Base-by-base conservation (phyloP, 1,140 invertebrate species). In the Formica exsecta region DNA sequence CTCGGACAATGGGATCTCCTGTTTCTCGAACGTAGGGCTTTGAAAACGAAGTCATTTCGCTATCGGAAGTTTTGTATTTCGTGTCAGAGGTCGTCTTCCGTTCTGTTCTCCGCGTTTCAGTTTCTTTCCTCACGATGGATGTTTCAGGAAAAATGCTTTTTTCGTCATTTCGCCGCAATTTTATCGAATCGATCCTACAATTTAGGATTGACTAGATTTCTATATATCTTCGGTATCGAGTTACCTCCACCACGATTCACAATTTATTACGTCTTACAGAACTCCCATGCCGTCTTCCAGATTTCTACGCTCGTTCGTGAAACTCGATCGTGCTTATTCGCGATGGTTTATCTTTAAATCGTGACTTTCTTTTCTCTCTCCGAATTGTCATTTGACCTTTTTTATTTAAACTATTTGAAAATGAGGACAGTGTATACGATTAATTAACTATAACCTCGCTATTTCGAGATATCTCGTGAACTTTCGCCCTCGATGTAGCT, bases 21-120 rank as follows among this genome's bases (percentile, higher is more conserved):
- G 44, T 81, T 81, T 81, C 77, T 71, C 38, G 22, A 54, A 16
- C 79, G 38, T 41, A 36, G n/a, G 38, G 44, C 61, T 73, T 73
- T 25, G 79, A 36, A 81, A 81, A 81, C 79, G 66, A 59, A 81
- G 51, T 81, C 66, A 54, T 71, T 71, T n/a, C 44, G 13, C 76
- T 16, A 41, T 36, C n/a, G 29, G 22, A 19, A 7, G 22, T 59
- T 81, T 81, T 59, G 65, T 71, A 41, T 81, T 73, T 73, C 38
- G 54, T 44, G 25, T 0, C 51, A 19, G n/a, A 44, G 38, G 19
- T 71, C 38, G 25, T 22, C 51, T 9, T 22, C 32, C 32, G 19
- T 57, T 57, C 48, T 54, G 19, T 19, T 9, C 1, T 8, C 13
- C 44, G 16, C 16, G 41, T 68, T 59, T 81, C 41, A 66, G 62